Evolutionary conservation across 2,888 invertebrate genomes (phyloP).

Genomic region (Deilephila porcellus): DNA sequence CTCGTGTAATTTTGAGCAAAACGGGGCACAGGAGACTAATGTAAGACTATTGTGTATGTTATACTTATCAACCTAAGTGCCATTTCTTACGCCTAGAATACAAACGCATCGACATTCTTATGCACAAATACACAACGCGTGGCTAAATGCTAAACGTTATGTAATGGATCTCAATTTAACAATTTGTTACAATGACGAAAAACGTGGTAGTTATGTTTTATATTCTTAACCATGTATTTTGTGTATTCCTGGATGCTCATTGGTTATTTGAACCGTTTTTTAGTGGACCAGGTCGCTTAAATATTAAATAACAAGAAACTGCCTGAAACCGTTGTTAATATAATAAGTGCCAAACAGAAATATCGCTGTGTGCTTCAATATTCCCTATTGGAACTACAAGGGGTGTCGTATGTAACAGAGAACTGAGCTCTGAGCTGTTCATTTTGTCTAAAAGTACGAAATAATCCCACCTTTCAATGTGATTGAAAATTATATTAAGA

Average conservation of each 20-base stretch:
- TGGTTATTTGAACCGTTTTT: slow-evolving; percentile 1
- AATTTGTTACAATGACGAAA: neutral
- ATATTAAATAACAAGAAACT: neutral
- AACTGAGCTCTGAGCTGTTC: slow-evolving; percentile 12
- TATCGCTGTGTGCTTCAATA: neutral
- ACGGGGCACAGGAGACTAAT: neutral
- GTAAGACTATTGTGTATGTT: neutral
- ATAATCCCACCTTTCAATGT: slow-evolving; percentile 27
- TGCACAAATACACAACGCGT: neutral
- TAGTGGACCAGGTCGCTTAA: neutral
- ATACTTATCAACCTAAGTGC: slow-evolving; percentile 12
- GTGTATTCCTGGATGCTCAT: neutral
- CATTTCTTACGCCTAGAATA: slow-evolving; percentile 4
- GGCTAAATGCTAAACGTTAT: neutral
- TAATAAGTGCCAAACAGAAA: slow-evolving; percentile 21
- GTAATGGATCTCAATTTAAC: slow-evolving; percentile 11
- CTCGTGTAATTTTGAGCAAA: neutral
- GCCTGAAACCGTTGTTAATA: neutral
- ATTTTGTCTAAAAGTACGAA: slow-evolving; percentile 10
- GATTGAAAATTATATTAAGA: slow-evolving; percentile 25
- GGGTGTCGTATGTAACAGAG: neutral
- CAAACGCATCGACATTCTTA: neutral
- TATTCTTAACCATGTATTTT: neutral
- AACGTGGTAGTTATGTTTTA: neutral
- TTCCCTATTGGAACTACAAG: neutral